Percentiles rank a stretch among this genome's conserved stretches.
Evolutionary conservation across 2,797 vertebrate genomes (phyloP).

Genomic region (Coluber constrictor): DNA sequence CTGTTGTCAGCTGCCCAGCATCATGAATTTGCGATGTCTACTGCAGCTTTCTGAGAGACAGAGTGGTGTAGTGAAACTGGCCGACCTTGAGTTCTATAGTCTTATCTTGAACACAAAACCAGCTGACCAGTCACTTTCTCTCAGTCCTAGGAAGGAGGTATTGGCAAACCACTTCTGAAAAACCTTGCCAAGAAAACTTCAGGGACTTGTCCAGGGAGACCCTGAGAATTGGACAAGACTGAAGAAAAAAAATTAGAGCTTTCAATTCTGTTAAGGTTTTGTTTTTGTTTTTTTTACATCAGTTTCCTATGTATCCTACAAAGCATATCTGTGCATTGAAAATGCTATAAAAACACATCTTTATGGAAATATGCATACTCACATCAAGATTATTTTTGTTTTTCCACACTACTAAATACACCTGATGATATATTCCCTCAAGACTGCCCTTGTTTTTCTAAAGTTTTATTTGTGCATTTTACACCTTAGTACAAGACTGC

Average conservation of each 20-base stretch:
- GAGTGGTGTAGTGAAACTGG: background rate
- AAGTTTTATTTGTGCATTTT: background rate
- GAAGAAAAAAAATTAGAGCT: background rate
- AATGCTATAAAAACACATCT: background rate
- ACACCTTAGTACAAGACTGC: background rate
- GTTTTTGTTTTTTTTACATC: background rate
- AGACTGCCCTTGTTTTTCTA: background rate
- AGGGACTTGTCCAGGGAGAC: background rate
- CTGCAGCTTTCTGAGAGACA: background rate
- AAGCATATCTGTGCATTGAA: background rate
- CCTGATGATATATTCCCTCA: background rate
- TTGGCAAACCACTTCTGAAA: background rate
- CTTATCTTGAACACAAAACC: background rate
- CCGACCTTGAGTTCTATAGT: too few relatives aligned
- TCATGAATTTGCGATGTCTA: background rate
- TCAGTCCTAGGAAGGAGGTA: background rate
- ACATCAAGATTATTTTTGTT: background rate
- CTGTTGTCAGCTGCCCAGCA: background rate
- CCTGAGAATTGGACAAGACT: background rate
- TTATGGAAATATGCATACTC: background rate
- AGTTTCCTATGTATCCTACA: background rate
- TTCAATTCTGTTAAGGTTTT: background rate
- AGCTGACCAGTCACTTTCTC: background rate
- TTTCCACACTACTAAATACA: background rate
- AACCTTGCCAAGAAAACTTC: background rate